Conservation (phyloP, 2,113 vertebrate genomes). For the Collichthys lucidus region DNA sequence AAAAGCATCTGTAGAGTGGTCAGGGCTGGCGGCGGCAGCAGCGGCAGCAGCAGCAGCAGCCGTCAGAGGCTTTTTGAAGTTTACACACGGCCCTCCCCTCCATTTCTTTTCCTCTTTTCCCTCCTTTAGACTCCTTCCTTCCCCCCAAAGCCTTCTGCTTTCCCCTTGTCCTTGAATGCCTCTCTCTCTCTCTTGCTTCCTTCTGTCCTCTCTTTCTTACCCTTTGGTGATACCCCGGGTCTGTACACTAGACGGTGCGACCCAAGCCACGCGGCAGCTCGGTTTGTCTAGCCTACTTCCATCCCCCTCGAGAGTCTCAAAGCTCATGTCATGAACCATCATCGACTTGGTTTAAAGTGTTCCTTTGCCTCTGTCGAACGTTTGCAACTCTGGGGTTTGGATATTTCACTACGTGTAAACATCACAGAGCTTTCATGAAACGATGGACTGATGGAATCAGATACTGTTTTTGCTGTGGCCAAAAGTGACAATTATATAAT, state of each 20-base stretch:
- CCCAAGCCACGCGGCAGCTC: conserved; percentile 43
- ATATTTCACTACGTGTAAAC: background rate
- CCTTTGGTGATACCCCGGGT: conserved; percentile 44
- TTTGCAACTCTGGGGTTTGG: conserved; percentile 13
- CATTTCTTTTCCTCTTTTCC: conserved; percentile 45
- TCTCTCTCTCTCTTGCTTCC: conserved; percentile 49
- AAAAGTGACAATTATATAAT: background rate
- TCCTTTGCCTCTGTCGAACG: conserved; percentile 13
- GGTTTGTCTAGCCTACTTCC: conserved; percentile 15
- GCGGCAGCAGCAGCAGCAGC: conserved; percentile 76
- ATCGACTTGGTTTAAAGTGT: conserved; percentile 7
- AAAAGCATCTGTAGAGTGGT: conserved; percentile 84
- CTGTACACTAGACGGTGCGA: conserved; percentile 42
- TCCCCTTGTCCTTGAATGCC: conserved; percentile 45
- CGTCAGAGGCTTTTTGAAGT: conserved; percentile 84
- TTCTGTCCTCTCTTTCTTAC: conserved; percentile 17
- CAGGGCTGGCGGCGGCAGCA: conserved; percentile 79
- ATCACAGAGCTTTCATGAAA: background rate
- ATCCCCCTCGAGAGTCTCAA: conserved; percentile 20
- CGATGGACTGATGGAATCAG: background rate
- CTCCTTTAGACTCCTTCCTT: conserved; percentile 35
- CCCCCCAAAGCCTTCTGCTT: conserved; percentile 42
- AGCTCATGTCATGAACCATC: conserved; percentile 28
- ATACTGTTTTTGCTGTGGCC: background rate
- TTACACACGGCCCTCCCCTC: conserved; percentile 65